Evolutionary conservation across 1,140 invertebrate genomes (phyloP), one percentile per base, ranked within the genome.

Genomic region (Eriosoma lanigerum): DNA sequence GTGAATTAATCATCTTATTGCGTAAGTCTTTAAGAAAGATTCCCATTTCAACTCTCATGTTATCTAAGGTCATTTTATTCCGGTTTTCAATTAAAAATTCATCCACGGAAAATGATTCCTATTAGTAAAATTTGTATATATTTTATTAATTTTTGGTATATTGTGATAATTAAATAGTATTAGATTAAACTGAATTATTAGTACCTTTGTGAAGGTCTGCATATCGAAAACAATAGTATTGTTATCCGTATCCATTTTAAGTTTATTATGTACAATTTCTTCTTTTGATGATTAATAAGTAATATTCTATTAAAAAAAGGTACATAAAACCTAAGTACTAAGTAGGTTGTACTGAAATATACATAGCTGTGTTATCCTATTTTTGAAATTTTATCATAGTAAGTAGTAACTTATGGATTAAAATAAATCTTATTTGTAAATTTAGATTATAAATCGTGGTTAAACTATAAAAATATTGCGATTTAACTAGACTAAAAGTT

Each of bases 41-140:
- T 0, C 75, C 75, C 75, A 78, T 78, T 62, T 78, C 75, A 60
- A 78, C 75, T 62, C 75, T 2, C 75, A 78, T 78, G 17, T 78
- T 78, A 46, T 78, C 75, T 78, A 78, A n/a, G 62, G 75, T 60
- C 75, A 78, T 78, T 78, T 78, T 78, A 60, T 78, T 78, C 19
- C 75, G 75, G 26, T 78, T 78, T 78, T 78, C 75, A 26, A 24
- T 78, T 60, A 78, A 58, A 60, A 78, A 78, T 46, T 78, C 75
- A 60, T 78, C 75, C 0, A 78, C 75, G 19, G 75, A 78, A 62
- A 78, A 78, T 48, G 75, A 46, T 62, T 78, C 75, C 75, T 78
- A 78, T 13, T 62, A 46, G 13, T 29, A 32, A 50, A 32, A 29
- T 13, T 54, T 73, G 8, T 50, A 70, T 46, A 21, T 15, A 46